phyloP scores from a whole-genome alignment of 53 echinoderm and acorn worm genomes.

The Patiria pectinifera region DNA sequence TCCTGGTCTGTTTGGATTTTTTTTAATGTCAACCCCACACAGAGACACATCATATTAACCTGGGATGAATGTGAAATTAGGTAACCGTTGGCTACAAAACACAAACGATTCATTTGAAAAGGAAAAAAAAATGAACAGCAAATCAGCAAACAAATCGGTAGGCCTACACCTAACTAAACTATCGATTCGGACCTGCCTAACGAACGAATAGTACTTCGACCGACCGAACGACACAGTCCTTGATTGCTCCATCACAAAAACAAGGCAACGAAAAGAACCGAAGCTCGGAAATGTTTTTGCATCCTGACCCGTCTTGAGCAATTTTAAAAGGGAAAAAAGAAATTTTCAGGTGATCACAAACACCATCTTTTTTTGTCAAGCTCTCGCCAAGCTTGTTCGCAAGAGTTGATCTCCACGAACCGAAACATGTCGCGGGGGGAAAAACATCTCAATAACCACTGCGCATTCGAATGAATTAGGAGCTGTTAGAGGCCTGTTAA shows the following conservation, averaged over 20 bases:
- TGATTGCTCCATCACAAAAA: not conserved
- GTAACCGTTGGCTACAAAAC: too few relatives aligned
- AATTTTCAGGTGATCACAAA: not conserved
- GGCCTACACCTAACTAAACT: too few relatives aligned
- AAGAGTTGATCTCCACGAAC: not conserved
- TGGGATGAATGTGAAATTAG: too few relatives aligned
- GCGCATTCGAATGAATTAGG: not conserved
- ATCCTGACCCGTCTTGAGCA: not conserved
- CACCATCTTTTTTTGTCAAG: not conserved
- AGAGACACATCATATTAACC: too few relatives aligned
- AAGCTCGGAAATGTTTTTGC: slow-evolving; percentile 7
- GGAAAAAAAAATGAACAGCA: too few relatives aligned
- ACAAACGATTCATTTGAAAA: too few relatives aligned
- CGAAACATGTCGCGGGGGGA: not conserved
- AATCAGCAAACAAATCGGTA: not conserved
- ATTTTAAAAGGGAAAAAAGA: not conserved
- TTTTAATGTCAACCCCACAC: too few relatives aligned
- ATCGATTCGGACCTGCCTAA: too few relatives aligned
- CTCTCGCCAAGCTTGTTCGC: not conserved
- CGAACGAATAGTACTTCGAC: too few relatives aligned
- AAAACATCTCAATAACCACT: slow-evolving; percentile 4
- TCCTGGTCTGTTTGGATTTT: too few relatives aligned
- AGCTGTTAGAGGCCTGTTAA: not conserved
- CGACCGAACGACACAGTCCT: not conserved
- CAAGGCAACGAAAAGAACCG: not conserved